A percentile compares a stretch with the other conserved stretches of the same genome.
Conservation (phyloP, 2,113 vertebrate genomes). For the Trogon surrucura region DNA sequence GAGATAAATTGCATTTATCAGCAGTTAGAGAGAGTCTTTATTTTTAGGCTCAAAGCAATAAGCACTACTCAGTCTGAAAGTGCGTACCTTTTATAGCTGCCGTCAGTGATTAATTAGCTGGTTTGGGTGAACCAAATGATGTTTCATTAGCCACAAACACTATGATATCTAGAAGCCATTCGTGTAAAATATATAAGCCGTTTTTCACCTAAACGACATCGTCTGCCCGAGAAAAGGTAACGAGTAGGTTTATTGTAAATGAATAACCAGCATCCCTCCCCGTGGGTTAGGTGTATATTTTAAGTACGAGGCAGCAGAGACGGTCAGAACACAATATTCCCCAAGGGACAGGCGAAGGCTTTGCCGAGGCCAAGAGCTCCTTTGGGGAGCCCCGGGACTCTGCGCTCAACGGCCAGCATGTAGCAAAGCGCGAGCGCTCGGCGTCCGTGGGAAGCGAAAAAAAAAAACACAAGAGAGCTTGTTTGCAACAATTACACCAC, state of each 20-base stretch:
- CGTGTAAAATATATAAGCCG: neutral
- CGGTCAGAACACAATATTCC: conserved; percentile 50
- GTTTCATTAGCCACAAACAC: conserved; percentile 15
- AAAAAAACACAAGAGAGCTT: conserved; percentile 16
- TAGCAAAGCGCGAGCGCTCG: neutral
- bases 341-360: neutral
- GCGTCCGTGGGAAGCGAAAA: conserved; percentile 30
- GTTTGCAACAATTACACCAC: neutral
- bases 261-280: conserved; percentile 10
- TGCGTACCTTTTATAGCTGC: neutral
- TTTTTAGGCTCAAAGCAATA: neutral
- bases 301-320: neutral
- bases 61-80: neutral
- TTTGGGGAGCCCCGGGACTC: neutral
- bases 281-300: neutral
- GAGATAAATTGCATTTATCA: neutral
- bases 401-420: conserved; percentile 58
- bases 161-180: neutral
- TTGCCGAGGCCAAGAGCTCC: conserved; percentile 31
- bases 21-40: neutral
- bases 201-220: conserved; percentile 23
- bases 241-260: neutral
- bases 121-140: neutral
- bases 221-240: neutral
- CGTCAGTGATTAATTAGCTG: neutral